Conservation (phyloP, 2,888 invertebrate species). For the Epistrophe eligans region DNA sequence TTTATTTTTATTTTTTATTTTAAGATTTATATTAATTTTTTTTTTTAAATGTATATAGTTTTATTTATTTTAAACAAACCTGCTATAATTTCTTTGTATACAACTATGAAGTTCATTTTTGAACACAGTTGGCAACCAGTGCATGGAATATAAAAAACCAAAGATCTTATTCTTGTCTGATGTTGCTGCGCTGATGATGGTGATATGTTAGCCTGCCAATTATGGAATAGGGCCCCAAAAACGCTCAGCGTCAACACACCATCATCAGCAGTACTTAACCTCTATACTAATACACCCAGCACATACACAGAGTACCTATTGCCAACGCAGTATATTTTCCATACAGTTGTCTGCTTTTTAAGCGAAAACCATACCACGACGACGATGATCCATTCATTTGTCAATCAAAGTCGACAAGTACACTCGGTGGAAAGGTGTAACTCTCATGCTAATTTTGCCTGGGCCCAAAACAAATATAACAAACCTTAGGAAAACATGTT, state of each 20-base stretch:
- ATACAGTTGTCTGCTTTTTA: constrained; percentile 9
- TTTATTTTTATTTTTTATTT: too few relatives aligned
- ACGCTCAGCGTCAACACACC: constrained; percentile 21
- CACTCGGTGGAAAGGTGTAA: constrained; percentile 71
- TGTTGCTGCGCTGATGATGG: constrained; percentile 51
- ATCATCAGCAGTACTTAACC: neutral
- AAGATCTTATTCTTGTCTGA: constrained; percentile 46
- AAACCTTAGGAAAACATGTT: constrained; percentile 67
- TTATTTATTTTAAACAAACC: too few relatives aligned
- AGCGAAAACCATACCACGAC: constrained; percentile 40
- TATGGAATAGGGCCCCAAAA: constrained; percentile 37
- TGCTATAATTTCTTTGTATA: too few relatives aligned
- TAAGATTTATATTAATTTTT: too few relatives aligned
- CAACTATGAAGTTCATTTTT: too few relatives aligned
- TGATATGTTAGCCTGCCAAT: constrained; percentile 72
- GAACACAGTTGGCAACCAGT: constrained; percentile 1
- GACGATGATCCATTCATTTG: constrained; percentile 68
- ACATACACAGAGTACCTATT: neutral
- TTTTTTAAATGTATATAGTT: too few relatives aligned
- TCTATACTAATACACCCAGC: neutral
- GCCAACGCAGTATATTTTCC: neutral
- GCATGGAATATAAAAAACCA: neutral
- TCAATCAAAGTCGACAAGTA: constrained; percentile 72
- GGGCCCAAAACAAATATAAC: constrained; percentile 56
- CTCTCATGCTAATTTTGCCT: constrained; percentile 70